Conservation (phyloP, 1,140 invertebrate genomes). For the Phenacoccus solenopsis region DNA sequence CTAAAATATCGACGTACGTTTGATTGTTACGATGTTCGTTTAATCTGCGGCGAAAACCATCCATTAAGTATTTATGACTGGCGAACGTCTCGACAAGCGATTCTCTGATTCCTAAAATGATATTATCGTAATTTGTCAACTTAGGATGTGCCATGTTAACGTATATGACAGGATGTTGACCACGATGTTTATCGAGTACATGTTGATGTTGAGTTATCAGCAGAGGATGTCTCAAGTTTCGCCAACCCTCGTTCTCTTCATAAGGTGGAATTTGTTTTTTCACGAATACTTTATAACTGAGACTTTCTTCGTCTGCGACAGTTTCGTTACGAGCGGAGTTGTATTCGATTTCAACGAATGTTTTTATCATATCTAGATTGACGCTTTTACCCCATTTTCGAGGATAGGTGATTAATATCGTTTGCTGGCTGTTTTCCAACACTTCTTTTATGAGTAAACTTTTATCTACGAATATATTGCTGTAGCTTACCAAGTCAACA, state of each 20-base stretch:
- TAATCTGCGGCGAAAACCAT: too few species aligned
- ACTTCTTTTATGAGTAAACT: neutral
- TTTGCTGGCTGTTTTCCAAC: neutral
- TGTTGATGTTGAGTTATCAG: neutral
- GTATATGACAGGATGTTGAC: neutral
- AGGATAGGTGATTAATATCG: neutral
- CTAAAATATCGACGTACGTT: neutral
- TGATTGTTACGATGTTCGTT: too few species aligned
- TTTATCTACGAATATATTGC: neutral
- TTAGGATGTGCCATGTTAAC: neutral
- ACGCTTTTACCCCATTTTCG: neutral
- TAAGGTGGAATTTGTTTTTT: neutral
- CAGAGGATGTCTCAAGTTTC: neutral
- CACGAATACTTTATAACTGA: neutral
- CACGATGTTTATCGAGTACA: neutral
- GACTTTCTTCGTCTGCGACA: neutral
- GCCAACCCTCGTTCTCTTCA: neutral
- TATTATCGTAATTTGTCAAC: neutral
- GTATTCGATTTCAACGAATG: neutral
- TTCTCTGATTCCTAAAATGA: neutral
- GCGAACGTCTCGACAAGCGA: neutral
- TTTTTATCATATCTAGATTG: neutral
- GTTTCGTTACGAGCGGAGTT: neutral
- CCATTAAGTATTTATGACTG: neutral
- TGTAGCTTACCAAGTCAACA: neutral